phyloP scores from a whole-genome alignment of 2,797 vertebrate genomes.

The Myotis planiceps region DNA sequence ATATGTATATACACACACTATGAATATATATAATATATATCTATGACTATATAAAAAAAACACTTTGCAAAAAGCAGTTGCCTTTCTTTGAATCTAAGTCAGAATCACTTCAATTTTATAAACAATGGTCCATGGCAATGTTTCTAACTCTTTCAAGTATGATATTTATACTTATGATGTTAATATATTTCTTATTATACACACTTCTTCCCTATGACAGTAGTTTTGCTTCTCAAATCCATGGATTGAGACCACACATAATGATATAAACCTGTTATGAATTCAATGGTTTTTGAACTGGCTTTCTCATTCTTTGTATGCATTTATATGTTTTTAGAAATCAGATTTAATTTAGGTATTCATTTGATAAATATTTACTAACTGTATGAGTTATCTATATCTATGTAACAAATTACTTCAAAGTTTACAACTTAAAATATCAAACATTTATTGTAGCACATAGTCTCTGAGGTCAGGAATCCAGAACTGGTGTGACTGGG shows the following conservation, averaged over 20 bases:
- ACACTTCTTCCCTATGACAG: background rate
- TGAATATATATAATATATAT: slow-evolving; percentile 57
- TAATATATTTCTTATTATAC: slow-evolving; percentile 28
- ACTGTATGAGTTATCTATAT: background rate
- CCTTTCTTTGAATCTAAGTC: slow-evolving; percentile 43
- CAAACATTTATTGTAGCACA: background rate
- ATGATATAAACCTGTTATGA: background rate
- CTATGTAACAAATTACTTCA: background rate
- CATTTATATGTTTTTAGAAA: background rate
- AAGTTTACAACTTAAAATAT: background rate
- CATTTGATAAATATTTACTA: background rate
- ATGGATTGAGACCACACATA: slow-evolving; percentile 28
- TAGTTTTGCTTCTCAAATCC: background rate
- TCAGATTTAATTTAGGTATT: background rate
- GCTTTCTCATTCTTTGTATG: background rate
- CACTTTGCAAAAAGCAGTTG: background rate
- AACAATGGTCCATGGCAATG: background rate
- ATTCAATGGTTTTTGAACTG: background rate
- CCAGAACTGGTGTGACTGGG: background rate
- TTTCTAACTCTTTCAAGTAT: slow-evolving; percentile 36
- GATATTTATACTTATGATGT: background rate
- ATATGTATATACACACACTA: background rate
- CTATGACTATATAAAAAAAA: background rate
- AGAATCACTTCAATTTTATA: slow-evolving; percentile 52
- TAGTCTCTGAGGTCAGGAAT: background rate